Evolutionary conservation across 2,113 vertebrate genomes (phyloP).

Genomic region (Oostethus manadensis): DNA sequence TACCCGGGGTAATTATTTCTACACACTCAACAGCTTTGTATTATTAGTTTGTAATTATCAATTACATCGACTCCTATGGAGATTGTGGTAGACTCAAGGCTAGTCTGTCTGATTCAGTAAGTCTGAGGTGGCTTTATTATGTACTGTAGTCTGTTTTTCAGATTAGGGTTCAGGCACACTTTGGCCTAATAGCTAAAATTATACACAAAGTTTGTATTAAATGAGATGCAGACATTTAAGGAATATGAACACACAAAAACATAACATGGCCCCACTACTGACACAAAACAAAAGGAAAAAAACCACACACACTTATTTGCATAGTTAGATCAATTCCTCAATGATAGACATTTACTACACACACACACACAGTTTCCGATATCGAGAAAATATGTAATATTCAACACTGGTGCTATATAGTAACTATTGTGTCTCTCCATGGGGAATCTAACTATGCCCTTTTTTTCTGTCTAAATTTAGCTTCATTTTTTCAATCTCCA

Average conservation of each 20-base stretch:
- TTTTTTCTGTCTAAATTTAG: conserved; percentile 16
- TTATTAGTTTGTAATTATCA: background rate
- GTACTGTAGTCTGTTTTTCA: background rate
- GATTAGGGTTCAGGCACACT: background rate
- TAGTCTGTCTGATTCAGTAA: background rate
- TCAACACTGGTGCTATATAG: background rate
- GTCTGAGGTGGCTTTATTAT: background rate
- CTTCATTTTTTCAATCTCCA: conserved; percentile 21
- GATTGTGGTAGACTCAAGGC: background rate
- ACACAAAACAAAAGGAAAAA: background rate
- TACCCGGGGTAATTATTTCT: too few species aligned
- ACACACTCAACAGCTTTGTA: too few species aligned
- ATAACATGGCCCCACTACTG: background rate
- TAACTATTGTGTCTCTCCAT: too few species aligned
- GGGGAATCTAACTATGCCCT: background rate
- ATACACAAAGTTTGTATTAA: conserved; percentile 1
- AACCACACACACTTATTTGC: background rate
- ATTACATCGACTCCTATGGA: background rate
- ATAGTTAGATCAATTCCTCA: background rate
- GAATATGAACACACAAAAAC: background rate
- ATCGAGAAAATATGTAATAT: background rate
- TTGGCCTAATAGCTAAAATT: background rate
- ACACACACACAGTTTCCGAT: background rate
- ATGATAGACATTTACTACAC: too few species aligned
- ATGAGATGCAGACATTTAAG: background rate